phyloP scores from a whole-genome alignment of 2,113 vertebrate species.

The Kryptolebias marmoratus region DNA sequence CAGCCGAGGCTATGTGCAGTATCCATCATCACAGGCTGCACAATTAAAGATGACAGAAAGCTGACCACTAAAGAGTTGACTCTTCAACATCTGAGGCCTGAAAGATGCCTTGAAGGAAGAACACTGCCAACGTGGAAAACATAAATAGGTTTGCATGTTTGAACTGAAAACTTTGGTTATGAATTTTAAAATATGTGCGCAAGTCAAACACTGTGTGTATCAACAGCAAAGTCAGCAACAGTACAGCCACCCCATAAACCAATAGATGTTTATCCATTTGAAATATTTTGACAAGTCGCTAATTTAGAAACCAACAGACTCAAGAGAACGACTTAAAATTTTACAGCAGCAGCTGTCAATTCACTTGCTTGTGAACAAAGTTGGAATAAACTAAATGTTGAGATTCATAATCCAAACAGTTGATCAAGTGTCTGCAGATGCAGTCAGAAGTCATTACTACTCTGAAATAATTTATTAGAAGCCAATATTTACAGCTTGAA shows the following conservation, averaged over 20 bases:
- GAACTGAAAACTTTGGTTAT: conserved; percentile 43
- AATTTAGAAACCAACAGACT: conserved; percentile 7
- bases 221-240: conserved; percentile 45
- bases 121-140: conserved; percentile 37
- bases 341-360: background rate
- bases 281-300: conserved; percentile 40
- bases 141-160: conserved; percentile 35
- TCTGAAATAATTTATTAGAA: background rate
- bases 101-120: conserved; percentile 49
- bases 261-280: conserved; percentile 14
- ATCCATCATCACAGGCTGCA: conserved; percentile 46
- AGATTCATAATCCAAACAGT: background rate
- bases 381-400: conserved; percentile 11
- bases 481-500: too few relatives aligned
- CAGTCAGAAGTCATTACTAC: background rate
- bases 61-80: conserved; percentile 54
- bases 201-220: conserved; percentile 25
- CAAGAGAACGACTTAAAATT: conserved; percentile 7
- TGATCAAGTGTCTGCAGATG: background rate
- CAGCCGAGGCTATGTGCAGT: conserved; percentile 44
- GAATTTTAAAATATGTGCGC: conserved; percentile 38
- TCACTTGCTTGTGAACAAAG: background rate
- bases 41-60: conserved; percentile 60
- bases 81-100: conserved; percentile 49
- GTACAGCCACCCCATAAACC: conserved; percentile 26